These are phyloP conservation scores for Gasterosteus aculeatus DNA, from an alignment of 2,113 vertebrate genomes.

Conservation along the genomic window DNA sequence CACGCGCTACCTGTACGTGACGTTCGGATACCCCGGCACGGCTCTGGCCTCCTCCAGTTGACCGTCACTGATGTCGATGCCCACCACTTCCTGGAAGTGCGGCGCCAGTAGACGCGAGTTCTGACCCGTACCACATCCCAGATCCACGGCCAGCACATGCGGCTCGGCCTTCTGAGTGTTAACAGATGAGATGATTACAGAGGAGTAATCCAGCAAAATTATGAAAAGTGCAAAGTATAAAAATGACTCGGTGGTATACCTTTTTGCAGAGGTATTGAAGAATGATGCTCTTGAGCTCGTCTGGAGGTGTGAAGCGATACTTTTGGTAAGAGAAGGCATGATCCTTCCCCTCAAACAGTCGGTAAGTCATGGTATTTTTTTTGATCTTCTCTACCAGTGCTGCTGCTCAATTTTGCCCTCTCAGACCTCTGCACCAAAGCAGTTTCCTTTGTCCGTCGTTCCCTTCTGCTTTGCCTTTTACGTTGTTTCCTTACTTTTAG, in stretches of 20 bases:
- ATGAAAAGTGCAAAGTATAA: background rate
- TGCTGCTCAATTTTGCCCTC: background rate
- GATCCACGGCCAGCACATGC: slow-evolving; percentile 76
- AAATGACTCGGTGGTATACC: slow-evolving; percentile 55
- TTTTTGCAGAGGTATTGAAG: slow-evolving; percentile 81
- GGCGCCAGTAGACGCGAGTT: slow-evolving; percentile 69
- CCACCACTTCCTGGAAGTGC: slow-evolving; percentile 76
- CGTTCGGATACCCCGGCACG: slow-evolving; percentile 57
- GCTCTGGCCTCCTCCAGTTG: slow-evolving; percentile 76
- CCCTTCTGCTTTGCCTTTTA: slow-evolving; percentile 3
- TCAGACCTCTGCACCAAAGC: background rate
- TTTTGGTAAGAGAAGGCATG: slow-evolving; percentile 83
- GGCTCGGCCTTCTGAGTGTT: slow-evolving; percentile 70
- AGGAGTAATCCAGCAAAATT: background rate
- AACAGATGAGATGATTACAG: background rate
- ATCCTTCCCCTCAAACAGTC: slow-evolving; percentile 81
- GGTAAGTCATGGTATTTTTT: slow-evolving; percentile 73
- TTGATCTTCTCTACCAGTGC: background rate
- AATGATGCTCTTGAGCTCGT: slow-evolving; percentile 74
- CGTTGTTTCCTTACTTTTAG: background rate
- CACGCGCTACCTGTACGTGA: slow-evolving; percentile 81
- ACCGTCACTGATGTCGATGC: slow-evolving; percentile 76
- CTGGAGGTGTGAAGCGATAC: slow-evolving; percentile 79
- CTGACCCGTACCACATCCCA: slow-evolving; percentile 82
- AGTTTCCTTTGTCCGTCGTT: background rate